phyloP scores from a whole-genome alignment of 1,140 invertebrate species.

The Euborellia annulipes region DNA sequence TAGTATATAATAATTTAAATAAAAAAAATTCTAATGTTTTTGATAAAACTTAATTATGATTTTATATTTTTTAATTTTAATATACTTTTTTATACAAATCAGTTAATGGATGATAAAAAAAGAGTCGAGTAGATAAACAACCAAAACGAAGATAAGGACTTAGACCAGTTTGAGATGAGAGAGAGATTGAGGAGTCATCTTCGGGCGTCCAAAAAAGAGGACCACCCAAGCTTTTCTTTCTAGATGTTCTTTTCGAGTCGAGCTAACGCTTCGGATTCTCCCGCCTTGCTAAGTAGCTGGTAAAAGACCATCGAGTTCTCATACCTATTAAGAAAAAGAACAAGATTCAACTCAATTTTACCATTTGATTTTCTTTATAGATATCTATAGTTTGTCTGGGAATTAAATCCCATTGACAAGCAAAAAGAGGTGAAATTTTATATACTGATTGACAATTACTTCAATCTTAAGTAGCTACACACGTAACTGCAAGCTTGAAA shows the following conservation, averaged over 20 bases:
- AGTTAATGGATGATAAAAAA: constrained; percentile 68
- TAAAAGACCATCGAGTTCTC: constrained; percentile 53
- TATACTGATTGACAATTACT: neutral
- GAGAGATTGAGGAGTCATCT: constrained; percentile 78
- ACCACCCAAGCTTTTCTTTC: constrained; percentile 82
- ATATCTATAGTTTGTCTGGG: neutral
- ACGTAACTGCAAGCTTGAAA: too few relatives aligned
- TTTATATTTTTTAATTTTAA: neutral
- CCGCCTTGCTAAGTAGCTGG: constrained; percentile 63
- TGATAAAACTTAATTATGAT: constrained; percentile 1
- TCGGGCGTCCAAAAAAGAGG: constrained; percentile 63
- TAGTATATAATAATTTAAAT: neutral
- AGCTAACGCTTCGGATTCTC: constrained; percentile 63
- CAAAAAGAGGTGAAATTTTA: neutral
- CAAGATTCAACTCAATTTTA: too few relatives aligned
- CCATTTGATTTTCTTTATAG: too few relatives aligned
- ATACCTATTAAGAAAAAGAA: constrained; percentile 40
- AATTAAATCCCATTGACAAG: neutral
- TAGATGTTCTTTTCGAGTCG: constrained; percentile 65
- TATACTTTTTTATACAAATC: constrained; percentile 63
- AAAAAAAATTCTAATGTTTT: neutral
- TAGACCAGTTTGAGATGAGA: constrained; percentile 67
- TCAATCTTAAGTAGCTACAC: too few relatives aligned
- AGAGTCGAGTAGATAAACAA: constrained; percentile 69
- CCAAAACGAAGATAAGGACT: constrained; percentile 80